Conservation (phyloP, 2,888 invertebrate species). For the Lasioglossum figueresi region DNA sequence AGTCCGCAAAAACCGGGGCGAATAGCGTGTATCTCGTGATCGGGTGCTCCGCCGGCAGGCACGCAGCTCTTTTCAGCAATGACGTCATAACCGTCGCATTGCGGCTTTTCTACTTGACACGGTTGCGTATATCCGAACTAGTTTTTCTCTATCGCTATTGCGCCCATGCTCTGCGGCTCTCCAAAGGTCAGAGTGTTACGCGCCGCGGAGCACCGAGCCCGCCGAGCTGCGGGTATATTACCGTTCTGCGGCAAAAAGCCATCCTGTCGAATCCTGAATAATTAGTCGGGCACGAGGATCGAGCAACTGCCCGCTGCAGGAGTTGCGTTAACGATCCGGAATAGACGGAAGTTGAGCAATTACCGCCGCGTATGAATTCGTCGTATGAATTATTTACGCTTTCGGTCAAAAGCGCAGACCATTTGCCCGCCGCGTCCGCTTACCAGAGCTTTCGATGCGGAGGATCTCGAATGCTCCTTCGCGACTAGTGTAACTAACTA, state of each 20-base stretch:
- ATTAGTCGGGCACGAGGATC: constrained; percentile 16
- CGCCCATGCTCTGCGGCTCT: not conserved
- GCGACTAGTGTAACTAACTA: no score
- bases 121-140: constrained; percentile 59
- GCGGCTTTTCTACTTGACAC: constrained; percentile 64
- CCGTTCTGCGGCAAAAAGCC: not conserved
- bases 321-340: constrained; percentile 15
- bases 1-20: constrained; percentile 17
- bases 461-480: no score
- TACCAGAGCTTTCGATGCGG: not conserved
- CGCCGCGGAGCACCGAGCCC: constrained; percentile 16
- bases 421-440: no score
- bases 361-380: not conserved
- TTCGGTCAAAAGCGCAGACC: not conserved
- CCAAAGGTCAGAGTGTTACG: constrained; percentile 33
- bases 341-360: constrained; percentile 46
- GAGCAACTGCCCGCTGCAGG: not conserved
- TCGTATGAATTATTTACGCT: not conserved
- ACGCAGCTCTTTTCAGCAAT: constrained; percentile 55
- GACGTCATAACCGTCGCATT: constrained; percentile 61
- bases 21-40: constrained; percentile 22
- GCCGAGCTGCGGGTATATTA: not conserved
- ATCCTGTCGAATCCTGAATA: constrained; percentile 21
- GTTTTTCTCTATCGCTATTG: constrained; percentile 43
- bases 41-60: constrained; percentile 25